phyloP scores from a whole-genome alignment of 2,797 vertebrate species.

The Pteropus rufus region DNA sequence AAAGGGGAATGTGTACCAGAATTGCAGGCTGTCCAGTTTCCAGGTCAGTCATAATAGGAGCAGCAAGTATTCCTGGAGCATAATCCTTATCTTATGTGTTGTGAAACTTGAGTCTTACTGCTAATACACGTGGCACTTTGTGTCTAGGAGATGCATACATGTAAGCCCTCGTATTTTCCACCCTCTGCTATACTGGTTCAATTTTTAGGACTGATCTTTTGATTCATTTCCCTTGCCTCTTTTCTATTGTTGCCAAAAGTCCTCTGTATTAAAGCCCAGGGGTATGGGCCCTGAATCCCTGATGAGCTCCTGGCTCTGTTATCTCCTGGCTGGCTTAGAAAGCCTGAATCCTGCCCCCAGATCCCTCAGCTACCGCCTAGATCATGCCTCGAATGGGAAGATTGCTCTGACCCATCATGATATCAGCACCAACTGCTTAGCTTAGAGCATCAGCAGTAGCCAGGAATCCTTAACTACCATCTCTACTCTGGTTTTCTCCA shows the following conservation, averaged over 20 bases:
- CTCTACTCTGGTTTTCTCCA: neutral
- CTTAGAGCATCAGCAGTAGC: neutral
- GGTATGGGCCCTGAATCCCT: rapidly evolving
- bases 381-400: neutral
- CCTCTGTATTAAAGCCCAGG: neutral
- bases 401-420: neutral
- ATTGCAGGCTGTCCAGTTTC: neutral
- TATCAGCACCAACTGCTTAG: neutral
- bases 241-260: neutral
- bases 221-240: neutral
- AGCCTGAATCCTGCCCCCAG: neutral
- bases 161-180: neutral
- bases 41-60: neutral
- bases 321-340: neutral
- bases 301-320: neutral
- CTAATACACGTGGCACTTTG: neutral
- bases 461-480: neutral
- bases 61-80: neutral
- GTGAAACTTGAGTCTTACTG: neutral
- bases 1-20: neutral
- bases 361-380: neutral
- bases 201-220: neutral
- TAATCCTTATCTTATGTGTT: neutral
- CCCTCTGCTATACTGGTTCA: neutral
- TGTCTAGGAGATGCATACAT: neutral